These are phyloP conservation scores for Centruroides sculpturatus DNA, from an alignment of 1,140 invertebrate species.

Conservation along the genomic window DNA sequence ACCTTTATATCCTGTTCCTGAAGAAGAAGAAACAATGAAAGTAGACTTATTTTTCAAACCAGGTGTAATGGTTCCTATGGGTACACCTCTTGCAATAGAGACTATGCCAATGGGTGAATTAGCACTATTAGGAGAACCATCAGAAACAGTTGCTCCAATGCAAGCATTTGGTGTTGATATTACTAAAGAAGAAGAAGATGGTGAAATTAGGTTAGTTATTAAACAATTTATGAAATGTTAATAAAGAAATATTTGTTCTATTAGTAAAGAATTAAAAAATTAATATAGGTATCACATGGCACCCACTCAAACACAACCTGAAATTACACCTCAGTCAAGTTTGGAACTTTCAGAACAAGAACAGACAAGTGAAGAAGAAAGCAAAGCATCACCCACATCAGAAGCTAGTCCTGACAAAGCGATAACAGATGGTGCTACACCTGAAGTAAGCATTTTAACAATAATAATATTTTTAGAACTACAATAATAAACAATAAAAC, in stretches of 20 bases:
- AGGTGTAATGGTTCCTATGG: conserved; percentile 2
- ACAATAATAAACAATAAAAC: conserved; percentile 7
- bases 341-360: conserved; percentile 42
- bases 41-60: conserved; percentile 7
- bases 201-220: conserved; percentile 35
- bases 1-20: conserved; percentile 6
- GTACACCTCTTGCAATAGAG: conserved; percentile 8
- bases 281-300: conserved; percentile 28
- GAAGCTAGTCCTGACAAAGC: conserved; percentile 19
- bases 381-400: conserved; percentile 25
- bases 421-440: conserved; percentile 46
- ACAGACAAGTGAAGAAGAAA: conserved; percentile 54
- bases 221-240: not conserved
- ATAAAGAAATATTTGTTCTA: not conserved
- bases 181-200: conserved; percentile 58
- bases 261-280: not conserved
- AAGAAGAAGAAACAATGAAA: conserved; percentile 17
- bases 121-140: not conserved
- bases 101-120: conserved; percentile 1
- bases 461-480: conserved; percentile 2
- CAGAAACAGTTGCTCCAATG: conserved; percentile 21
- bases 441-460: conserved; percentile 50
- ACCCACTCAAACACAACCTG: conserved; percentile 41
- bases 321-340: conserved; percentile 27
- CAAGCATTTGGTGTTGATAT: conserved; percentile 60